Evolutionary conservation across 2,113 vertebrate species (phyloP).

Genomic region (Noctilio leporinus): DNA sequence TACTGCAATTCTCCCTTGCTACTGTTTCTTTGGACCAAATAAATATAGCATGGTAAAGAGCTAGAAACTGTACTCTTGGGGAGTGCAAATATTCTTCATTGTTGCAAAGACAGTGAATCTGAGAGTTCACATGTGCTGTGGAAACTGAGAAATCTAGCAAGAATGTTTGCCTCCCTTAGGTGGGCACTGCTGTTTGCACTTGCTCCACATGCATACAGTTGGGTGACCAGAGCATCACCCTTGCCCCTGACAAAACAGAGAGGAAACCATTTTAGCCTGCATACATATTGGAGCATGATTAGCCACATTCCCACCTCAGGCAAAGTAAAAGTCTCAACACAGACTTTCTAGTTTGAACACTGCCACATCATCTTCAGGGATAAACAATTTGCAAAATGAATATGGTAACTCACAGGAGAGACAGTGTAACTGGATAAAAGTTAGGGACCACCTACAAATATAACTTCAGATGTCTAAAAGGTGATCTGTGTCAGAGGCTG

Average conservation of each 20-base stretch:
- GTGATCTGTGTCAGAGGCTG: neutral
- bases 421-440: neutral
- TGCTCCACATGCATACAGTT: rapidly evolving
- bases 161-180: neutral
- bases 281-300: neutral
- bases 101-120: neutral
- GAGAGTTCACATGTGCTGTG: neutral
- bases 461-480: neutral
- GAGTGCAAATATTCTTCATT: neutral
- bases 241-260: neutral
- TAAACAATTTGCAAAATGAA: neutral
- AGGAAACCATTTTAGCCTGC: neutral
- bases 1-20: neutral
- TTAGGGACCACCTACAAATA: neutral
- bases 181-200: rapidly evolving
- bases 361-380: neutral
- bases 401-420: neutral
- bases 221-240: neutral
- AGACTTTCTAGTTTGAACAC: neutral
- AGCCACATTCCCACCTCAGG: neutral
- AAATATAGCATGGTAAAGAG: neutral
- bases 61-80: neutral
- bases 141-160: neutral
- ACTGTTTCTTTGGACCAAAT: neutral
- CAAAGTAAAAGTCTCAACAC: neutral